Percentiles rank a stretch among this genome's conserved stretches.
Conservation (phyloP, 2,113 vertebrate genomes). For the Aplodontia rufa region DNA sequence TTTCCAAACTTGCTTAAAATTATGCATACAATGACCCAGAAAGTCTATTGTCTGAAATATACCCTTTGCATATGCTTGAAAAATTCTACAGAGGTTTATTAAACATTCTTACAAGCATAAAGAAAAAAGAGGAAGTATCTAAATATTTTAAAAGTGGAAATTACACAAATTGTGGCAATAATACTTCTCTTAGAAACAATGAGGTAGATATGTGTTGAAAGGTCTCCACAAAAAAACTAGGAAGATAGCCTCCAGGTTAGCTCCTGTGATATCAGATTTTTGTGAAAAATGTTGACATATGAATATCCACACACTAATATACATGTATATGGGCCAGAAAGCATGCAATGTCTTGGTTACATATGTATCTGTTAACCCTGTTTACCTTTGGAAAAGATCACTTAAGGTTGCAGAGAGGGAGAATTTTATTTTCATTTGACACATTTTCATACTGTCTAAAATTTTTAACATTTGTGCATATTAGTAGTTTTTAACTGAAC, state of each 20-base stretch:
- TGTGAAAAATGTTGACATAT: background rate
- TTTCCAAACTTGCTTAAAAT: background rate
- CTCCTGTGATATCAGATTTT: background rate
- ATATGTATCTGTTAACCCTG: background rate
- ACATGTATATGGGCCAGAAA: background rate
- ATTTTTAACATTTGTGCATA: background rate
- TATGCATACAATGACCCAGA: background rate
- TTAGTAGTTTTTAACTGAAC: slow-evolving; percentile 7
- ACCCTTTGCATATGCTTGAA: background rate
- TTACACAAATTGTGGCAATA: background rate
- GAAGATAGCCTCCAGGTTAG: background rate
- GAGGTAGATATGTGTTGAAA: background rate
- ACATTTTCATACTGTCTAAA: background rate
- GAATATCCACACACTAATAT: background rate
- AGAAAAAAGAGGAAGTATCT: background rate
- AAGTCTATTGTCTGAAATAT: background rate
- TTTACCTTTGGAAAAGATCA: background rate
- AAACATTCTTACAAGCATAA: background rate
- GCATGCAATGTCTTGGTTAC: background rate
- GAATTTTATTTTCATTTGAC: background rate
- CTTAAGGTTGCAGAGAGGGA: background rate
- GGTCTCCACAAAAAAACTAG: background rate
- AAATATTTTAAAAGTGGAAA: background rate
- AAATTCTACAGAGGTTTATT: background rate
- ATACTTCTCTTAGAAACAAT: background rate